These are phyloP conservation scores for Ceratosolen solmsi DNA, from an alignment of 1,140 invertebrate genomes.

Conservation along the genomic window DNA sequence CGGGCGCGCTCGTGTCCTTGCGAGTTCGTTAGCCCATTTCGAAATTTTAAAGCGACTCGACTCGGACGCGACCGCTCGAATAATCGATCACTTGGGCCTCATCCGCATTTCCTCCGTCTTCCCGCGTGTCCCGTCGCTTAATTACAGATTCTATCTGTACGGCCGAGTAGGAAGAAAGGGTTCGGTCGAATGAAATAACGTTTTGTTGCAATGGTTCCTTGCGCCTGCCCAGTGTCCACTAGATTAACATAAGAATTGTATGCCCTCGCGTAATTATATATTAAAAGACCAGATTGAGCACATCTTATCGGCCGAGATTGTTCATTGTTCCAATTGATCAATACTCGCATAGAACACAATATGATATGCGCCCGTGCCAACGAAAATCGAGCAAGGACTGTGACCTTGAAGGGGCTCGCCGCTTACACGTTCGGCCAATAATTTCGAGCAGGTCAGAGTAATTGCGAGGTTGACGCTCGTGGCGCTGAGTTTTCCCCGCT, in stretches of 20 bases:
- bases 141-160: not conserved
- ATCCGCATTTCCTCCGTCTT: too few species aligned
- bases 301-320: not conserved
- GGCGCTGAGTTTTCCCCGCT: constrained; percentile 50
- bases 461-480: too few species aligned
- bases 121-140: not conserved
- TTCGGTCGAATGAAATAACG: constrained; percentile 2
- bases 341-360: not conserved
- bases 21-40: not conserved
- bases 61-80: not conserved
- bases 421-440: constrained; percentile 44
- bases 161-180: not conserved
- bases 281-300: not conserved
- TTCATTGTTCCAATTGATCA: not conserved
- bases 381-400: too few species aligned
- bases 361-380: not conserved
- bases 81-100: not conserved
- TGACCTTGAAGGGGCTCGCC: too few species aligned
- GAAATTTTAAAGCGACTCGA: not conserved
- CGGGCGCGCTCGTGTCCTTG: not conserved
- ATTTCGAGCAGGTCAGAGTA: constrained; percentile 54
- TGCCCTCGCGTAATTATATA: not conserved
- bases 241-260: constrained; percentile 18
- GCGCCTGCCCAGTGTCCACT: not conserved
- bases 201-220: not conserved